Evolutionary conservation across 2,797 vertebrate genomes (phyloP).

Genomic region (Propithecus perrieri): DNA sequence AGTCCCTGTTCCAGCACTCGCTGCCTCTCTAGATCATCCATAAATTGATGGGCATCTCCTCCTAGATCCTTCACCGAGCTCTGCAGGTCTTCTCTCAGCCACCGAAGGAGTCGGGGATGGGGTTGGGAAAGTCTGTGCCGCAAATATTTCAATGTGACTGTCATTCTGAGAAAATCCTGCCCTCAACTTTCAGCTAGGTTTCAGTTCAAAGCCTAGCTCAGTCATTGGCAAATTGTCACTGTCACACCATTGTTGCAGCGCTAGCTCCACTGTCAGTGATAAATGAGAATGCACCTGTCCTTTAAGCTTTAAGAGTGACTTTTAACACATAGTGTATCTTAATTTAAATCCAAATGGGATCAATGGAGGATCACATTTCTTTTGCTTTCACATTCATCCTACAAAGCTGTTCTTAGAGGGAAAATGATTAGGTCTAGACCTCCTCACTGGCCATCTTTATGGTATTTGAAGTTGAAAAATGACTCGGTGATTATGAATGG

Average conservation of each 20-base stretch:
- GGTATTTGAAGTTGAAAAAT: conserved; percentile 16
- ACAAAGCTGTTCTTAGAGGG: neutral
- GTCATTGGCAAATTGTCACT: neutral
- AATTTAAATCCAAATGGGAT: conserved; percentile 61
- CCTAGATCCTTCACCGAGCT: neutral
- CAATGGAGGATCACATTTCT: conserved; percentile 48
- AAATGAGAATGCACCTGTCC: conserved; percentile 44
- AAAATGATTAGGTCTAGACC: conserved; percentile 36
- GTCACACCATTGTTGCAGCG: neutral
- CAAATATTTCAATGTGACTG: neutral
- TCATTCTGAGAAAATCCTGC: neutral
- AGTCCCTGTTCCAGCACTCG: neutral
- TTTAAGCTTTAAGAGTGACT: conserved; percentile 47
- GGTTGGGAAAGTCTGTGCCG: neutral
- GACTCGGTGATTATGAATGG: neutral
- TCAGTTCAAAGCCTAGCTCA: neutral
- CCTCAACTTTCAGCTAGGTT: neutral
- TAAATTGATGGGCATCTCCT: neutral
- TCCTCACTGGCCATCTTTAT: neutral
- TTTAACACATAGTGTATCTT: conserved; percentile 64
- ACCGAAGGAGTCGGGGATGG: neutral
- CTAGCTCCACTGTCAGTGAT: neutral
- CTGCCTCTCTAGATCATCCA: neutral
- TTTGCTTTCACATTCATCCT: conserved; percentile 40
- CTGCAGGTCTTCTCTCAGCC: neutral